phyloP scores from a whole-genome alignment of 2,797 vertebrate species.

The Sparidentex hasta region DNA sequence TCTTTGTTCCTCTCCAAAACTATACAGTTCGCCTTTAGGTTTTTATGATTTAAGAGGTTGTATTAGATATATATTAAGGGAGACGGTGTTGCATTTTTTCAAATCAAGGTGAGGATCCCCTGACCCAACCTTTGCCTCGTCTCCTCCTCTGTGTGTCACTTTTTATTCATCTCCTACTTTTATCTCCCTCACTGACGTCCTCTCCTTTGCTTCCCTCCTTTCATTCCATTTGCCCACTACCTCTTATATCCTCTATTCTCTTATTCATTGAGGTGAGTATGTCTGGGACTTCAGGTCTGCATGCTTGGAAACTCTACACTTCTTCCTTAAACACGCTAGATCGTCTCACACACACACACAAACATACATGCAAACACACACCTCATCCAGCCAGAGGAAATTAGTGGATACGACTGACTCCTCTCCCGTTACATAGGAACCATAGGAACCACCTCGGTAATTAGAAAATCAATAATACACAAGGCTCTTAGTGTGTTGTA shows the following conservation, averaged over 20 bases:
- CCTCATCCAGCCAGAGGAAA: slow-evolving; percentile 43
- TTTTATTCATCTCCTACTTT: too few relatives aligned
- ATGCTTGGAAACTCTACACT: slow-evolving; percentile 46
- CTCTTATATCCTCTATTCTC: slow-evolving; percentile 1
- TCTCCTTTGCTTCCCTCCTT: neutral
- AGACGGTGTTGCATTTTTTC: too few relatives aligned
- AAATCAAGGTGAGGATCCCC: too few relatives aligned
- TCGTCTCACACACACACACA: slow-evolving; percentile 4
- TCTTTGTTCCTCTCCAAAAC: too few relatives aligned
- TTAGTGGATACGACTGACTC: slow-evolving; percentile 33
- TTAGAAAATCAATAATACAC: slow-evolving; percentile 68
- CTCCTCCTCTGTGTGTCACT: neutral
- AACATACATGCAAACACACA: slow-evolving; percentile 19
- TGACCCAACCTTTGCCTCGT: neutral
- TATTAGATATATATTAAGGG: too few relatives aligned
- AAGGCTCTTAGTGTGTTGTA: slow-evolving; percentile 29
- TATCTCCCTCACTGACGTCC: neutral
- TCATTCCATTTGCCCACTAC: neutral
- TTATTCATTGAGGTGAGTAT: slow-evolving; percentile 8
- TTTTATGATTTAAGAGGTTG: too few relatives aligned
- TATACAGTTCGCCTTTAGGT: too few relatives aligned
- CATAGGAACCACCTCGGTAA: slow-evolving; percentile 49
- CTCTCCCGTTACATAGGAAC: slow-evolving; percentile 69
- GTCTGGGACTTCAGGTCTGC: slow-evolving; percentile 24
- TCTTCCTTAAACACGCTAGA: slow-evolving; percentile 15